Conservation (phyloP, 1,140 invertebrate genomes). For the Bombus soroeensis region DNA sequence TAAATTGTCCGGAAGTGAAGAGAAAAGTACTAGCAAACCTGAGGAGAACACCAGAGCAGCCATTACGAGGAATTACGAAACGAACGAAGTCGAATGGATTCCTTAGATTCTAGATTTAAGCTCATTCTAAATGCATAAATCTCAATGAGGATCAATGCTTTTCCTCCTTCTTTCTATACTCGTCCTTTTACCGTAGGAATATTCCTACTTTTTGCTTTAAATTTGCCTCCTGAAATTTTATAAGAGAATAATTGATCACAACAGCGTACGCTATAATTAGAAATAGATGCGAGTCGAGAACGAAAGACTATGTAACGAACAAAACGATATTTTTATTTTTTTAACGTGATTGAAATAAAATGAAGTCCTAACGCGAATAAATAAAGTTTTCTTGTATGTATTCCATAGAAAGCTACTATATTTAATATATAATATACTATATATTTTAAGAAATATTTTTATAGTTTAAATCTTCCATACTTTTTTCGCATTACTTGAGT, state of each 20-base stretch:
- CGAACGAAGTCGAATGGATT: slow-evolving; percentile 81
- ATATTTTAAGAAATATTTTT: too few relatives aligned
- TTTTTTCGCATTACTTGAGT: too few relatives aligned
- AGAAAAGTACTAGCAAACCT: slow-evolving; percentile 28
- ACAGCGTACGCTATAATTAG: background rate
- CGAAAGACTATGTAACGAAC: slow-evolving; percentile 15
- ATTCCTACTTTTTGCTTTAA: background rate
- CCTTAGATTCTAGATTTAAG: slow-evolving; percentile 63
- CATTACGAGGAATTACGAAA: slow-evolving; percentile 70
- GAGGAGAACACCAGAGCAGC: slow-evolving; percentile 14
- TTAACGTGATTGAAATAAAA: background rate
- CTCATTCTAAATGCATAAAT: background rate
- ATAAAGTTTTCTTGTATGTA: background rate
- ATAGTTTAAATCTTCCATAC: too few relatives aligned
- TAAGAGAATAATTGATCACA: background rate
- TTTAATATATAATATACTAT: too few relatives aligned
- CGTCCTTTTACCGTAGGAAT: background rate
- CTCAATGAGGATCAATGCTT: background rate
- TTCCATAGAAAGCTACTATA: background rate
- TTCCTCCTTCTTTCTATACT: too few relatives aligned
- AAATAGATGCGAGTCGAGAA: background rate
- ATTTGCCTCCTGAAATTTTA: background rate
- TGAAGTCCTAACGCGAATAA: background rate
- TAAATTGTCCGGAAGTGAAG: slow-evolving; percentile 77
- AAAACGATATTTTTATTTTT: slow-evolving; percentile 2